Conservation (phyloP, 2,797 vertebrate genomes). For the Cottoperca gobio region DNA sequence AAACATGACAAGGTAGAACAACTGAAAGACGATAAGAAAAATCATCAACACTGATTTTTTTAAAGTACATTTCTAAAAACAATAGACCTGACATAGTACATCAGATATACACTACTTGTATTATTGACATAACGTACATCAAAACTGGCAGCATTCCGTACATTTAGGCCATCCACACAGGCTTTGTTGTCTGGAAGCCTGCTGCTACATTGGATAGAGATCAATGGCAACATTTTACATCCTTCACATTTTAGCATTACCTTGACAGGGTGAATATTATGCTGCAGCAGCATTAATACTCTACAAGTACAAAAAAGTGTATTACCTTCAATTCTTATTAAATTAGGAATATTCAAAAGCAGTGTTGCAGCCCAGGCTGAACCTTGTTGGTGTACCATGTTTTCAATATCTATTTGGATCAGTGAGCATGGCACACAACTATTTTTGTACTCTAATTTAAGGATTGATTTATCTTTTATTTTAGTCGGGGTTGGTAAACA, state of each 20-base stretch:
- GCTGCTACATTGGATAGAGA: conserved; percentile 13
- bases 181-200: conserved; percentile 24
- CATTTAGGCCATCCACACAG: conserved; percentile 18
- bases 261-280: neutral
- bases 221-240: conserved; percentile 19
- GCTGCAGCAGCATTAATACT: conserved; percentile 16
- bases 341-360: conserved; percentile 29
- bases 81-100: conserved; percentile 50
- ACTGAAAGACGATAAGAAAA: conserved; percentile 43
- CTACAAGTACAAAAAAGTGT: conserved; percentile 21
- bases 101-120: conserved; percentile 51
- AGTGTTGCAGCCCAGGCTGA: conserved; percentile 14
- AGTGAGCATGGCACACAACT: conserved; percentile 9
- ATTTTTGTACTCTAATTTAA: conserved; percentile 20
- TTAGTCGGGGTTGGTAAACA: conserved; percentile 1
- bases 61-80: conserved; percentile 49
- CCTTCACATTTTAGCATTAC: conserved; percentile 23
- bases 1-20: conserved; percentile 49
- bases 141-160: conserved; percentile 47
- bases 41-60: conserved; percentile 50
- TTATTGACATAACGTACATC: conserved; percentile 47
- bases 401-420: conserved; percentile 24
- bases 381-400: conserved; percentile 3
- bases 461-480: conserved; percentile 22
- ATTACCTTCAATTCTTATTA: conserved; percentile 23